A percentile compares a stretch with the other conserved stretches of the same genome.
These are phyloP conservation scores for Xanthostigma xanthostigma DNA, from an alignment of 2,888 invertebrate species.

Conservation along the genomic window DNA sequence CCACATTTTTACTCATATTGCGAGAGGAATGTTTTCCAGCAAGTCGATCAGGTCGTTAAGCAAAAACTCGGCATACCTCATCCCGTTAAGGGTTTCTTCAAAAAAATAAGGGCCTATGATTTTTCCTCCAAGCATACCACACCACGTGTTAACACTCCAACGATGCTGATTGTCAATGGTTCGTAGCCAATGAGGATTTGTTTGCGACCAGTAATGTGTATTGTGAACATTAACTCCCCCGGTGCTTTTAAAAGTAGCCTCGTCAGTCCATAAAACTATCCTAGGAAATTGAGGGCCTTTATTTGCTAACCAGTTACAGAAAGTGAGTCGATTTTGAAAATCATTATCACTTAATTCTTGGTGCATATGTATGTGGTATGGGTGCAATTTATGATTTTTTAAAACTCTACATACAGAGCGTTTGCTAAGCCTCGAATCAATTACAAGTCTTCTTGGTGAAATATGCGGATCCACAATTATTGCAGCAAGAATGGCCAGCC, in stretches of 20 bases:
- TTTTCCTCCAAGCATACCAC: constrained; percentile 10
- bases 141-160: constrained; percentile 15
- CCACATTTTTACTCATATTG: constrained; percentile 15
- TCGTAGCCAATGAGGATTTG: constrained; percentile 16
- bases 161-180: constrained; percentile 15
- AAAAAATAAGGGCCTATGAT: constrained; percentile 12
- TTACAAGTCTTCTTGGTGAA: too few relatives aligned
- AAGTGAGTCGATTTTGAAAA: too few relatives aligned
- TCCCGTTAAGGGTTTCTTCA: constrained; percentile 10
- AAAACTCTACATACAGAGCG: too few relatives aligned
- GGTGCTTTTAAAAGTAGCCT: constrained; percentile 15
- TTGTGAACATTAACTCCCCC: constrained; percentile 17
- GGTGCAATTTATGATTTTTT: too few relatives aligned
- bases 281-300: too few relatives aligned
- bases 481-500: too few relatives aligned
- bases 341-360: too few relatives aligned
- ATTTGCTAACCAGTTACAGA: too few relatives aligned
- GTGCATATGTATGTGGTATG: too few relatives aligned
- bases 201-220: constrained; percentile 16
- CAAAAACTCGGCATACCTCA: constrained; percentile 11
- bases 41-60: constrained; percentile 8
- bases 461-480: too few relatives aligned
- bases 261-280: constrained; percentile 9
- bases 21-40: constrained; percentile 12
- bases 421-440: too few relatives aligned